These are phyloP conservation scores for Cynopterus brachyotis DNA, from an alignment of 2,113 vertebrate species.

Conservation along the genomic window DNA sequence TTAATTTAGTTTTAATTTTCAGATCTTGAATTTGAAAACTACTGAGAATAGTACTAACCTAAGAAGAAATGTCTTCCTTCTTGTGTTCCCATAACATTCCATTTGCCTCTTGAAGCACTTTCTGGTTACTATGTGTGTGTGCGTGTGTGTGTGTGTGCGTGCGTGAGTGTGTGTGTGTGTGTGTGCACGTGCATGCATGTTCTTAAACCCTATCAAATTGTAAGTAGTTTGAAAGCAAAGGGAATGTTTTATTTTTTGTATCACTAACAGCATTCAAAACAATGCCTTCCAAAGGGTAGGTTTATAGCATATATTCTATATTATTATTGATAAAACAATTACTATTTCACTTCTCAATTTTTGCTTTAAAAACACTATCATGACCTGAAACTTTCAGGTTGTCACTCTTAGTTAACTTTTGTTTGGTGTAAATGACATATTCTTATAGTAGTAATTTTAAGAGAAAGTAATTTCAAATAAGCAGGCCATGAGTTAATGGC, in stretches of 20 bases:
- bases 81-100: neutral
- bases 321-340: neutral
- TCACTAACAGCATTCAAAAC: neutral
- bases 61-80: neutral
- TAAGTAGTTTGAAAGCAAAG: conserved; percentile 6
- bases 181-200: neutral
- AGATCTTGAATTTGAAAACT: neutral
- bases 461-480: conserved; percentile 9
- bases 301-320: neutral
- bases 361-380: neutral
- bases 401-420: neutral
- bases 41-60: neutral
- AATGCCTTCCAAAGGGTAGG: neutral
- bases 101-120: neutral
- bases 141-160: neutral
- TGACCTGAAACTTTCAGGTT: neutral
- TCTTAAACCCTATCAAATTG: neutral
- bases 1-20: neutral
- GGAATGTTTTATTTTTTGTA: neutral
- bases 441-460: neutral
- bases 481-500: neutral
- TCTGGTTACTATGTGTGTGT: neutral
- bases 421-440: neutral
- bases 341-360: neutral
- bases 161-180: neutral